Base-by-base conservation (phyloP, 1,140 invertebrate genomes). In the Heliconius hermathena region DNA sequence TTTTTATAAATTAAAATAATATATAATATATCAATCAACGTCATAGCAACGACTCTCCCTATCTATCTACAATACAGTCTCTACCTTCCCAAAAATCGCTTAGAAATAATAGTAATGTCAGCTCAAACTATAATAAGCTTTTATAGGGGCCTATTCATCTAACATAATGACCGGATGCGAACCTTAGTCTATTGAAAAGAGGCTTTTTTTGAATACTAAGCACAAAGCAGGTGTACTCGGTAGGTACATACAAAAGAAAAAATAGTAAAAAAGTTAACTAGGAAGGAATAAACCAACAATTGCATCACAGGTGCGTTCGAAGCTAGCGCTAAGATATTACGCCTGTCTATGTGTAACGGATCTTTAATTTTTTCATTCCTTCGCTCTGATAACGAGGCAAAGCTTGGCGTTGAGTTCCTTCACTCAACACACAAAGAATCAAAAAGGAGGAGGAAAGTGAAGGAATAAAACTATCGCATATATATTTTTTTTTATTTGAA, bases 91-190 rank as follows among this genome's bases (percentile, higher is more conserved):
- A 11, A 66, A 29, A 66, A 26, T 66, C 13, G 22, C 22, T 13
- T 16, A 13, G 26, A 66, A 66, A 66, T 66, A 66, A 29, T 66
- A 66, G 60, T 66, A 66, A 29, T 29, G 26, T 29, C 22, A 66
- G 22, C 26, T 5, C 22, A 66, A 29, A 29, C 60, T 66, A 66
- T 66, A 66, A 66, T 66, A 29, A 66, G 60, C 60, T 26, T 66
- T 66, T 29, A 66, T 29, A 66, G 22, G 22, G 22, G 60, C 26
- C 60, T 66, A 66, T 66, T 66, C 60, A 66, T 66, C 26, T 66
- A 66, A 66, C 60, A 66, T 66, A 66, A 66, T 66, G 26, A 66
- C 60, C 60, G 60, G 60, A 66, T 66, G 26, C 26, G 13, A 66
- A 29, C 11, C 22, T 66, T 26, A 66, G 60, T 29, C 22, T 66